Evolutionary conservation across 1,140 invertebrate genomes (phyloP).

Genomic region (Philotrypesis tridentata): DNA sequence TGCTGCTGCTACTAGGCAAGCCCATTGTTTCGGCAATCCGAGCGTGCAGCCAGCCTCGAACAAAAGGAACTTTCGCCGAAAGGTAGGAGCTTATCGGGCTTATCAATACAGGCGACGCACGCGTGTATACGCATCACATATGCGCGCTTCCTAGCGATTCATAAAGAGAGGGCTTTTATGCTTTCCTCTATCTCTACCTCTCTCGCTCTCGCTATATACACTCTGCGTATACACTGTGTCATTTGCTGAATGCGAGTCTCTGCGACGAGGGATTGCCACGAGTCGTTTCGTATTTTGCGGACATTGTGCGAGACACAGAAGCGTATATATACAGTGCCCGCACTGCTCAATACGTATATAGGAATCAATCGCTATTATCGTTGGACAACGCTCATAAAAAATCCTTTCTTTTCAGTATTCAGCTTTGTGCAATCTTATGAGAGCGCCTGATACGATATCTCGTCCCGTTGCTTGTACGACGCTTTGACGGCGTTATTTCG

Average conservation of each 20-base stretch:
- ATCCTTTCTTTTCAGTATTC: no score
- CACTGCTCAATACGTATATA: no score
- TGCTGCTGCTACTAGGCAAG: neutral
- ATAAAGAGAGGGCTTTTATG: neutral
- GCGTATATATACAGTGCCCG: no score
- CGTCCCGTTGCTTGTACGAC: no score
- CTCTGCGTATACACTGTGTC: neutral
- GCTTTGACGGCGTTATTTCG: no score
- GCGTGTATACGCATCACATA: neutral
- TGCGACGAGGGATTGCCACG: neutral
- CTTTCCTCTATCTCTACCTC: neutral
- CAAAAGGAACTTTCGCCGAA: slow-evolving; percentile 30
- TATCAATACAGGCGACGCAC: slow-evolving; percentile 36
- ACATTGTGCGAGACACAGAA: neutral
- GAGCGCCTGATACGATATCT: no score
- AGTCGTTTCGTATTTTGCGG: neutral
- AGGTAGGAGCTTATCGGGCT: slow-evolving; percentile 37
- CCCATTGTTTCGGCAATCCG: slow-evolving; percentile 30
- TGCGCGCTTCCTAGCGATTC: neutral
- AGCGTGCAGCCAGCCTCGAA: neutral
- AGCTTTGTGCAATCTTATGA: no score
- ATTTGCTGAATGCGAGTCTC: slow-evolving; percentile 14
- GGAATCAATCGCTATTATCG: slow-evolving; percentile 29
- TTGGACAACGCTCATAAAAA: slow-evolving; percentile 7
- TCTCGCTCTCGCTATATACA: neutral